Percentiles rank a stretch among this genome's conserved stretches.
Evolutionary conservation across 2,113 vertebrate genomes (phyloP).

Genomic region (Raja brachyura): DNA sequence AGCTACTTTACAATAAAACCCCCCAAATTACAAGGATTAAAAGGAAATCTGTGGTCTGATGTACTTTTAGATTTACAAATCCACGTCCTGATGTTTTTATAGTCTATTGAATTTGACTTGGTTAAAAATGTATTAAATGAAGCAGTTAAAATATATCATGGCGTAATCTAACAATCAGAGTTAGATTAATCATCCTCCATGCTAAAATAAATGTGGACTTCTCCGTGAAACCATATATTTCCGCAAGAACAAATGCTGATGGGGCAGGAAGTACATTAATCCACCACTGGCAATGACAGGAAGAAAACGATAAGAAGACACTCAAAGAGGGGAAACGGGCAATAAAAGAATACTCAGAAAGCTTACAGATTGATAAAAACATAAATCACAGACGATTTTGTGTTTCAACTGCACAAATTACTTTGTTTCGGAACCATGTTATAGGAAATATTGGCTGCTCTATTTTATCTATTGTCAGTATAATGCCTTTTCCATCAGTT

Average conservation of each 20-base stretch:
- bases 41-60: neutral
- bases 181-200: conserved; percentile 18
- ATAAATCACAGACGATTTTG: neutral
- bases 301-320: neutral
- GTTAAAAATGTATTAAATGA: neutral
- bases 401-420: neutral
- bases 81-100: neutral
- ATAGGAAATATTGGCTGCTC: no score
- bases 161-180: neutral
- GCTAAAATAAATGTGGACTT: neutral
- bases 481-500: no score
- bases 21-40: neutral
- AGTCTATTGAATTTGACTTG: neutral
- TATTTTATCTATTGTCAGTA: no score
- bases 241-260: neutral
- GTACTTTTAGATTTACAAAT: conserved; percentile 17
- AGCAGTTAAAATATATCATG: neutral
- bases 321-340: neutral
- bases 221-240: conserved; percentile 11
- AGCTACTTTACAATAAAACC: neutral
- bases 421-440: neutral
- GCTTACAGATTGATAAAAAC: neutral
- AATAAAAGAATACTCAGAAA: neutral
- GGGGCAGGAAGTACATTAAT: neutral
- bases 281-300: neutral